A percentile compares a stretch with the other conserved stretches of the same genome.
Evolutionary conservation across 2,888 invertebrate species (phyloP).

Genomic region (Hedya salicella): DNA sequence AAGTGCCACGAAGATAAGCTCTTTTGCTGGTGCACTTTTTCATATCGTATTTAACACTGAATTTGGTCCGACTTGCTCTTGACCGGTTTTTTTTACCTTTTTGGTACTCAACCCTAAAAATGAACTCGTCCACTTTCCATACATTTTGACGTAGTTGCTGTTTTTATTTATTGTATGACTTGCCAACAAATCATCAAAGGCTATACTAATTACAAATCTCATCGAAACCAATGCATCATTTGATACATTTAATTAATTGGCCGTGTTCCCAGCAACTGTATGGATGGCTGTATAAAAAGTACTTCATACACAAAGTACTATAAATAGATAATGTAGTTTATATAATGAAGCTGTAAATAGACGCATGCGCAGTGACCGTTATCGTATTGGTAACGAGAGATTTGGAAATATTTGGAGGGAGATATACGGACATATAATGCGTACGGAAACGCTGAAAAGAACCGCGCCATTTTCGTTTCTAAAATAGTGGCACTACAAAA

Average conservation of each 20-base stretch:
- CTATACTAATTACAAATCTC: conserved; percentile 30
- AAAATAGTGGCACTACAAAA: too few relatives aligned
- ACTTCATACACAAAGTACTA: conserved; percentile 15
- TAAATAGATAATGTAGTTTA: conserved; percentile 38
- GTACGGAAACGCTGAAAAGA: not conserved
- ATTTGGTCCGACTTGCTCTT: too few relatives aligned
- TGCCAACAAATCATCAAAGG: conserved; percentile 2
- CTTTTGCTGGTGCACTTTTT: too few relatives aligned
- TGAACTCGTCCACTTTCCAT: not conserved
- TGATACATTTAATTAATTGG: conserved; percentile 53
- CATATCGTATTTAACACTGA: too few relatives aligned
- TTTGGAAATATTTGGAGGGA: conserved; percentile 33
- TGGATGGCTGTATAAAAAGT: conserved; percentile 3
- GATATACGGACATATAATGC: conserved; percentile 3
- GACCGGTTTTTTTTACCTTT: too few relatives aligned
- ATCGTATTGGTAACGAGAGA: conserved; percentile 44
- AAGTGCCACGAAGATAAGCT: too few relatives aligned
- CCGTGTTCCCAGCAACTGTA: conserved; percentile 26
- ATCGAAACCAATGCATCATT: conserved; percentile 45
- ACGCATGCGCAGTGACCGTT: conserved; percentile 36
- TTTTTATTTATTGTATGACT: not conserved
- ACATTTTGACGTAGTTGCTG: too few relatives aligned
- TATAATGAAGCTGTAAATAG: conserved; percentile 33
- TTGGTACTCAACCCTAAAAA: too few relatives aligned
- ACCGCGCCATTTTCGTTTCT: too few relatives aligned